Evolutionary conservation across 2,113 vertebrate species (phyloP), one percentile per base, ranked within the genome.

Genomic region (Megaceryle torquata): DNA sequence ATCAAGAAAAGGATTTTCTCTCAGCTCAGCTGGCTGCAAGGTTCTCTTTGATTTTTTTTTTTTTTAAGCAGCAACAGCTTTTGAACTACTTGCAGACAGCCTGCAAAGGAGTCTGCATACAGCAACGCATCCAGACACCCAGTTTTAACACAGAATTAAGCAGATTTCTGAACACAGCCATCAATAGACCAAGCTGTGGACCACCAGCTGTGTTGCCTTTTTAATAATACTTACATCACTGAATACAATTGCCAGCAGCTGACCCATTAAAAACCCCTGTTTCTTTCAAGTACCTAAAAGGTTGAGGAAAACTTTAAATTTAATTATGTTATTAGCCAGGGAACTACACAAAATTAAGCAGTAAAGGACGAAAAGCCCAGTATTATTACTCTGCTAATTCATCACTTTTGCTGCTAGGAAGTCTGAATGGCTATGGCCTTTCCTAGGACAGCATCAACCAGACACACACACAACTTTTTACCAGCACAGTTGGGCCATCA

Each of bases 401-500:
- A 54, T 35, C 39, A 24, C 24, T 82, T 65, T 10, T 68, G 39
- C 43, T 86, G 41, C 39, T 65, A 67, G 10, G 8, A 78, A 68
- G 43, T n/a, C 63, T 37, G 8, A 88, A 83, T 6, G 5, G 21
- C 15, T 39, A 14, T 14, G 6, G 79, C 13, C 33, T 86, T 70
- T 69, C 76, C 60, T 43, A 35, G 37, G 24, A 60, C 29, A 19
- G 31, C 31, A 85, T 19, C n/a, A 84, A n/a, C 4, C 33, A 70
- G 37, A 28, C 26, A 53, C 50, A 61, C 17, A 56, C n/a, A 14
- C 1, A 10, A 29, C 35, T 80, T 86, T 60, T 65, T 37, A 69
- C 41, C n/a, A 46, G 54, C 22, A 59, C 4, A 46, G 33, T 25
- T 29, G 16, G 53, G 56, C 43, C 0, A 0, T 0, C 56, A n/a